Conservation (phyloP, 2,113 vertebrate genomes). For the Lampris incognitus region DNA sequence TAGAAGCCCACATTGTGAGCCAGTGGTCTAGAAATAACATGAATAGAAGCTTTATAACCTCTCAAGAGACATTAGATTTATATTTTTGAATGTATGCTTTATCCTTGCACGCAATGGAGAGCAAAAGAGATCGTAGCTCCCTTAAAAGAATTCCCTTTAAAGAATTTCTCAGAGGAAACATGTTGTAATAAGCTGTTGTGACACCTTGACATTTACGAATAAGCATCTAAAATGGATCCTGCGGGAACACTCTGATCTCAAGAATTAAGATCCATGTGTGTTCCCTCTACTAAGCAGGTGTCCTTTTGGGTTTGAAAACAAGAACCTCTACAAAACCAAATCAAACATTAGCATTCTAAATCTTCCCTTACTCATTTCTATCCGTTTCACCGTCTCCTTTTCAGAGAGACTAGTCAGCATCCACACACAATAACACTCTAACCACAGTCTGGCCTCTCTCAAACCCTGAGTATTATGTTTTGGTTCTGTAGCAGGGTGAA, state of each 20-base stretch:
- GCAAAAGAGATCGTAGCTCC: not conserved
- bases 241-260: too few species aligned
- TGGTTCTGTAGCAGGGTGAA: too few species aligned
- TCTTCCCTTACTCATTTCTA: not conserved
- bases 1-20: constrained; percentile 46
- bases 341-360: not conserved
- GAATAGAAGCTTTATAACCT: constrained; percentile 43
- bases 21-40: constrained; percentile 28
- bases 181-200: too few species aligned
- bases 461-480: too few species aligned
- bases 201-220: too few species aligned
- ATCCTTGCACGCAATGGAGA: not conserved
- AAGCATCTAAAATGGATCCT: too few species aligned
- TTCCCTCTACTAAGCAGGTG: not conserved
- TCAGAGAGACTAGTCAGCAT: too few species aligned
- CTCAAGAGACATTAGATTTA: constrained; percentile 6
- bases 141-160: not conserved
- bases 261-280: too few species aligned
- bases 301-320: not conserved
- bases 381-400: not conserved
- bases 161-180: too few species aligned
- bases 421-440: too few species aligned
- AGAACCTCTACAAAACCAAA: not conserved
- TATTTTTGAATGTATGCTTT: not conserved
- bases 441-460: too few species aligned